phyloP scores from a whole-genome alignment of 1,140 invertebrate species.

The Dryas iulia region DNA sequence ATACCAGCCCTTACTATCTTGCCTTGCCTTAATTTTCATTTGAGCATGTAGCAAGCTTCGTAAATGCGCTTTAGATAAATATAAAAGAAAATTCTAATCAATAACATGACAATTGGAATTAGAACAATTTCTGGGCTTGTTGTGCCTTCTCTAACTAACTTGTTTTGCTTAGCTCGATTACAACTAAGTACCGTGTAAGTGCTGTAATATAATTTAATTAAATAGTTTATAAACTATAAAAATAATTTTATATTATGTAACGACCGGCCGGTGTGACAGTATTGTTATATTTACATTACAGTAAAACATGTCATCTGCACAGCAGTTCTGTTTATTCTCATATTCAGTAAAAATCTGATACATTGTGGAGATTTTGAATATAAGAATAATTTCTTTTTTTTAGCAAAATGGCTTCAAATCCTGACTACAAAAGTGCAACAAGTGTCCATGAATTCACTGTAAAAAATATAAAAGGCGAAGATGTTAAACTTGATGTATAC shows the following conservation, averaged over 20 bases:
- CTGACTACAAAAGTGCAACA: conserved; percentile 81
- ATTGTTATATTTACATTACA: conserved; percentile 16
- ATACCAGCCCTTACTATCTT: too few relatives aligned
- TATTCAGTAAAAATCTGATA: neutral
- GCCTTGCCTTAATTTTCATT: neutral
- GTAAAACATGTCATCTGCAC: neutral
- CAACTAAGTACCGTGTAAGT: conserved; percentile 62
- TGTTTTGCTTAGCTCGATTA: conserved; percentile 52
- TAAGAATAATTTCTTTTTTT: neutral
- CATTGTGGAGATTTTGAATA: too few relatives aligned
- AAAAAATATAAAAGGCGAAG: conserved; percentile 88
- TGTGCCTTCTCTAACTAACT: conserved; percentile 50
- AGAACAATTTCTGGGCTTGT: conserved; percentile 51
- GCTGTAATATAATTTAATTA: neutral
- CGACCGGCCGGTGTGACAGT: conserved; percentile 8
- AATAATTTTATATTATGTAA: conserved; percentile 13
- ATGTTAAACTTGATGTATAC: conserved; percentile 87
- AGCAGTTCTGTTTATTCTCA: neutral
- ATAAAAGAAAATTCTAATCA: conserved; percentile 16
- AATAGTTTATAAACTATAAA: neutral
- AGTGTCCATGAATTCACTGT: conserved; percentile 90
- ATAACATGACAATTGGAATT: conserved; percentile 59
- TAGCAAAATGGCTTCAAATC: conserved; percentile 64
- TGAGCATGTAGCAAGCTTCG: neutral
- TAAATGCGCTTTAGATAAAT: neutral